Evolutionary conservation across 2,888 invertebrate species (phyloP), one percentile per base, ranked within the genome.

Genomic region (Rhaphigaster nebulosa): DNA sequence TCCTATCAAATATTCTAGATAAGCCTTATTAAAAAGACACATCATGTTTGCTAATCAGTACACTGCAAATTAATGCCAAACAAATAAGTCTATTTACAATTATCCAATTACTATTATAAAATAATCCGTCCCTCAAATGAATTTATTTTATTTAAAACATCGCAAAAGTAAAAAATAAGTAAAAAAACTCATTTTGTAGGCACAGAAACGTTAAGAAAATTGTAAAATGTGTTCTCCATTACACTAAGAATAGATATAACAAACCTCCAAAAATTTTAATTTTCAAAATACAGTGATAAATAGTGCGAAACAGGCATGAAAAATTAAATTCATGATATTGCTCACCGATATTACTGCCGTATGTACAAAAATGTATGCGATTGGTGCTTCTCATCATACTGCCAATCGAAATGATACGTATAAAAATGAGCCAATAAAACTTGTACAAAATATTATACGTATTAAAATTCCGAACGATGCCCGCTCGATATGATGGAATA

Each of bases 381-480:
- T 13, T 13, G 65, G 29, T 20, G 8, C 65, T 65, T 65, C 29
- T 29, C 29, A 65, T 65, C 65, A 15, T 29, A 65, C 29, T 65
- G 65, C 29, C 65, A 65, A 5, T 65, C 65, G 29, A 65, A 65
- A 65, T 6, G 65, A 76, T 20, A 38, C 20, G 23, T 76, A 23
- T 18, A 76, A 76, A 76, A 38, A 34, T 38, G 70, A 34, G 6
- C 70, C 34, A 20, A 20, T 23, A 34, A 84, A 84, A 84, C 84
- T 84, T 84, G 84, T n/a, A 45, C 84, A 84, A 84, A 50, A 84
- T 84, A 45, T 45, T n/a, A 15, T 45, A 34, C 60, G 60, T 60
- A 12, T 60, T 60, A 60, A 1, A 60, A 60, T 60, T 60, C 60
- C n/a, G 29, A 60, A 60, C 29, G n/a, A 12, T 60, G 60, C n/a